Conservation (phyloP, 2,113 vertebrate species). For the Dasyornis broadbenti region DNA sequence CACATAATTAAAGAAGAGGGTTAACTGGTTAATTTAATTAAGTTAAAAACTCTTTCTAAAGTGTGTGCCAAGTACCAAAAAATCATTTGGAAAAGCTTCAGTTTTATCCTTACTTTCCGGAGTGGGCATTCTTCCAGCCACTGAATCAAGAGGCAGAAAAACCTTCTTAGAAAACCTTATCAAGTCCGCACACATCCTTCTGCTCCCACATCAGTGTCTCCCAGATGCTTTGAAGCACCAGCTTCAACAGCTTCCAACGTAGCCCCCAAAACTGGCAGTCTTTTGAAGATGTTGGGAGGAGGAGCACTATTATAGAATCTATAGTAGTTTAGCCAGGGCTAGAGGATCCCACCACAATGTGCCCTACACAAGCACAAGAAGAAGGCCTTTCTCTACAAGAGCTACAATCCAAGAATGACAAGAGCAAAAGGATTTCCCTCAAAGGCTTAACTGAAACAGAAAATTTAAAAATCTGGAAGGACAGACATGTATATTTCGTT, state of each 20-base stretch:
- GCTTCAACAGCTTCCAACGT: not conserved
- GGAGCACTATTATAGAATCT: not conserved
- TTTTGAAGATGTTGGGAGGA: not conserved
- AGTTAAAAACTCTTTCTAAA: constrained; percentile 13
- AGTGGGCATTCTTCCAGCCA: constrained; percentile 23
- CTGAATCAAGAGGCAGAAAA: constrained; percentile 21
- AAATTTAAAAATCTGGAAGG: not conserved
- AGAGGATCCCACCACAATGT: not conserved
- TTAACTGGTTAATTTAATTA: constrained; percentile 49
- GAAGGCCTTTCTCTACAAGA: not conserved
- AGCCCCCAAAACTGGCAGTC: not conserved
- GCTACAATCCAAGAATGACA: not conserved
- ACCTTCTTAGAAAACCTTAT: constrained; percentile 18
- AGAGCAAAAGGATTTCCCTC: not conserved
- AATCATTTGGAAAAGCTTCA: constrained; percentile 20
- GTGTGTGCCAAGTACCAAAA: constrained; percentile 12
- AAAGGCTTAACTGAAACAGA: not conserved
- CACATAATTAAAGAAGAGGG: constrained; percentile 32
- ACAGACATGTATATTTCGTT: not conserved
- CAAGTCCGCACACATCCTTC: not conserved
- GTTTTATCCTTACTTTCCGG: constrained; percentile 18
- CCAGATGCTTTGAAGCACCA: not conserved
- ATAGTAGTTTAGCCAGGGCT: not conserved
- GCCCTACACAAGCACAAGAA: not conserved
- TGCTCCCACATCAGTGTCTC: not conserved